Conservation (phyloP, 1,140 invertebrate genomes). For the Pomacea maculata region DNA sequence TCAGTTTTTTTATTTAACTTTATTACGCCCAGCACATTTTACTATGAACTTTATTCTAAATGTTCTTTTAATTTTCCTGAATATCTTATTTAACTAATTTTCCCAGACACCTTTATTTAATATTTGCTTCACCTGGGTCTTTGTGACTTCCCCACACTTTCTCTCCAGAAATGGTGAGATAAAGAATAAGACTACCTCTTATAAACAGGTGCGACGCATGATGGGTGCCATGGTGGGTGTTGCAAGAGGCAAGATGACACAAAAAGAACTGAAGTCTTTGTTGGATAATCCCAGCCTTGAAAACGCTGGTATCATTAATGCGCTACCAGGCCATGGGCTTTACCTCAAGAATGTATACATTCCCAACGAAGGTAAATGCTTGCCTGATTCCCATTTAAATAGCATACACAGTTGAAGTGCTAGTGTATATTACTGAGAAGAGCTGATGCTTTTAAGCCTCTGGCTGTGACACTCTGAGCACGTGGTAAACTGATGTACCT, state of each 20-base stretch:
- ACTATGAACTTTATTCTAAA: too few species aligned
- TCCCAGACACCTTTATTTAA: too few species aligned
- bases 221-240: conserved; percentile 18
- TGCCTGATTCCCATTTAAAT: not conserved
- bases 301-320: not conserved
- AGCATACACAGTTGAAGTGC: not conserved
- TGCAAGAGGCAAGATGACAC: conserved; percentile 3
- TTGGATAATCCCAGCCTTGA: conserved; percentile 12
- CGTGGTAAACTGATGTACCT: too few species aligned
- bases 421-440: not conserved
- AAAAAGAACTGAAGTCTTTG: not conserved
- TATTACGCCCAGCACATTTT: too few species aligned
- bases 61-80: too few species aligned
- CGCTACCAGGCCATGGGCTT: not conserved
- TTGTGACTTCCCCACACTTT: too few species aligned
- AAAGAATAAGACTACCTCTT: too few species aligned
- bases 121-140: too few species aligned
- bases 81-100: too few species aligned
- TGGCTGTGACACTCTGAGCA: not conserved
- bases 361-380: conserved; percentile 5
- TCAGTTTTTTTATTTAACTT: too few species aligned
- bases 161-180: too few species aligned
- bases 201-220: conserved; percentile 12
- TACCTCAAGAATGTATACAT: conserved; percentile 1
- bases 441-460: not conserved